A percentile compares a stretch with the other conserved stretches of the same genome.
Conservation (phyloP, 2,797 vertebrate species). For the Syngnathus rostellatus region DNA sequence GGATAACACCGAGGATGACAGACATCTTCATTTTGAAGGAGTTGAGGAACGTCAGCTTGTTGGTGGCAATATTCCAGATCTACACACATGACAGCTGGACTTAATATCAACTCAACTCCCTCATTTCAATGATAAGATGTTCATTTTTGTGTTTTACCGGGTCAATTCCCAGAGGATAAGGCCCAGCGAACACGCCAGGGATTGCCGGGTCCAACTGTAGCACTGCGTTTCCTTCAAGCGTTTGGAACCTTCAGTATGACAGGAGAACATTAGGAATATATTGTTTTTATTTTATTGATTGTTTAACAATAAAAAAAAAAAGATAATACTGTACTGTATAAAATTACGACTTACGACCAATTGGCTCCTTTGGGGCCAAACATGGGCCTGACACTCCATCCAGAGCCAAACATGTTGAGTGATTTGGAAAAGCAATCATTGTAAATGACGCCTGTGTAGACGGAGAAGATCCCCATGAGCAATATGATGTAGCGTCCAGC, state of each 20-base stretch:
- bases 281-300: background rate
- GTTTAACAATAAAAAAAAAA: background rate
- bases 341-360: conserved; percentile 79
- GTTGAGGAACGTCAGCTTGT: conserved; percentile 96
- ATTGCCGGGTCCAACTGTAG: conserved; percentile 86
- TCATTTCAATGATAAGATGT: background rate
- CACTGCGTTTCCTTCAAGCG: conserved; percentile 70
- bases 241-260: conserved; percentile 65
- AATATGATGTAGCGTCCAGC: conserved; percentile 96
- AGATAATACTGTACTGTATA: background rate
- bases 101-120: background rate
- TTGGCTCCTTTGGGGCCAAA: conserved; percentile 73
- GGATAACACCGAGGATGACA: conserved; percentile 88
- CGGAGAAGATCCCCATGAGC: conserved; percentile 91
- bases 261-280: background rate
- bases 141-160: conserved; percentile 63
- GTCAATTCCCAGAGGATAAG: conserved; percentile 95
- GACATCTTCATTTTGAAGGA: conserved; percentile 99
- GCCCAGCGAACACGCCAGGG: conserved; percentile 85
- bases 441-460: conserved; percentile 94
- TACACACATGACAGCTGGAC: conserved; percentile 39
- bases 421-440: conserved; percentile 98
- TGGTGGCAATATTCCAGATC: conserved; percentile 95
- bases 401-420: conserved; percentile 93
- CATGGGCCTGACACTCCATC: conserved; percentile 93